A percentile compares a stretch with the other conserved stretches of the same genome.
These are phyloP conservation scores for Caretta caretta DNA, from an alignment of 2,113 vertebrate genomes.

Conservation along the genomic window DNA sequence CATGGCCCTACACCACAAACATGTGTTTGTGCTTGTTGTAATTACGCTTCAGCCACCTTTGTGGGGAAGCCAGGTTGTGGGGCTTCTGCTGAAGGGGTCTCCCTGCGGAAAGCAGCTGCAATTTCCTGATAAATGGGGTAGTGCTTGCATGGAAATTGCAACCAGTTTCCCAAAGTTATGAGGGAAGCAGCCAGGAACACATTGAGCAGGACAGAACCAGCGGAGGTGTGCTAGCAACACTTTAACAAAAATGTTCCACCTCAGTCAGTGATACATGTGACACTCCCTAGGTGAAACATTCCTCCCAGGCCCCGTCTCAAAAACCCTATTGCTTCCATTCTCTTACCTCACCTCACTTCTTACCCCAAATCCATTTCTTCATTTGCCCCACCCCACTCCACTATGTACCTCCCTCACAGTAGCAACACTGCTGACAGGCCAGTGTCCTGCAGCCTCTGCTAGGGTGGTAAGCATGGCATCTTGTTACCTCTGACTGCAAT, in stretches of 20 bases:
- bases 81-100: background rate
- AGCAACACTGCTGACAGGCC: background rate
- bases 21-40: background rate
- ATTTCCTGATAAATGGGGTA: background rate
- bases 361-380: background rate
- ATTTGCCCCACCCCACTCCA: background rate
- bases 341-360: background rate
- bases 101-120: background rate
- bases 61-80: background rate
- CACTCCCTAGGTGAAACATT: background rate
- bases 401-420: background rate
- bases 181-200: background rate
- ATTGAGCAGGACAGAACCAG: background rate
- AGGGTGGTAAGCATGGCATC: background rate
- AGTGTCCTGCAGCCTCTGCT: background rate
- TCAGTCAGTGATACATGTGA: background rate
- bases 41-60: background rate
- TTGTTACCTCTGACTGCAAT: background rate
- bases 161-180: fast-evolving
- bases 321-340: background rate
- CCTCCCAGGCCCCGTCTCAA: background rate
- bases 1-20: background rate
- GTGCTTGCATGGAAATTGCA: background rate
- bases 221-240: background rate
- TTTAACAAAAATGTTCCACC: background rate